phyloP scores from a whole-genome alignment of 2,888 invertebrate species.

The Ptychoptera contaminata region DNA sequence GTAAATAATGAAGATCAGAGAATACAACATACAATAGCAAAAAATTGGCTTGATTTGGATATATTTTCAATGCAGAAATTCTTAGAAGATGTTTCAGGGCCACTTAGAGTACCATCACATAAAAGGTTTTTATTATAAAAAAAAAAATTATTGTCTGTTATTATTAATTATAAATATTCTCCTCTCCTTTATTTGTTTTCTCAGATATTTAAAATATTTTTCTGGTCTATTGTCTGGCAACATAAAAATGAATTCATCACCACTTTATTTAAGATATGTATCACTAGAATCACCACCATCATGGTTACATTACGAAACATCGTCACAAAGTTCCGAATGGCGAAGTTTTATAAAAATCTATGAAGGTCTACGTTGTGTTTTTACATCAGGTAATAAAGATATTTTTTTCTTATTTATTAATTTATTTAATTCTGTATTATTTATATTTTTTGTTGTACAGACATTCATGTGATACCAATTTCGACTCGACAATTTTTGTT shows the following conservation, averaged over 20 bases:
- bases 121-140: conserved; percentile 38
- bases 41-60: conserved; percentile 56
- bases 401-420: not conserved
- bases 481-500: conserved; percentile 43
- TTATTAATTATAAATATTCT: not conserved
- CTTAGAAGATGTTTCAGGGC: conserved; percentile 65
- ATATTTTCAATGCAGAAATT: conserved; percentile 85
- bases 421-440: not conserved
- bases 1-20: conserved; percentile 14
- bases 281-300: conserved; percentile 77
- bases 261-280: conserved; percentile 73
- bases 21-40: conserved; percentile 14
- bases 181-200: not conserved
- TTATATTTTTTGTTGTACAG: conserved; percentile 8
- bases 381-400: conserved; percentile 52
- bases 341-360: conserved; percentile 72
- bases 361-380: conserved; percentile 79
- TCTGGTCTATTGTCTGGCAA: conserved; percentile 77
- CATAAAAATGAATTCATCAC: conserved; percentile 74
- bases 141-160: not conserved
- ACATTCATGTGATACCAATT: conserved; percentile 19
- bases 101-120: conserved; percentile 56
- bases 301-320: conserved; percentile 36
- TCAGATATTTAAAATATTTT: conserved; percentile 75
- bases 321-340: conserved; percentile 38